Base-by-base conservation (phyloP, 2,113 vertebrate genomes). In the Pachypanchax playfairii region DNA sequence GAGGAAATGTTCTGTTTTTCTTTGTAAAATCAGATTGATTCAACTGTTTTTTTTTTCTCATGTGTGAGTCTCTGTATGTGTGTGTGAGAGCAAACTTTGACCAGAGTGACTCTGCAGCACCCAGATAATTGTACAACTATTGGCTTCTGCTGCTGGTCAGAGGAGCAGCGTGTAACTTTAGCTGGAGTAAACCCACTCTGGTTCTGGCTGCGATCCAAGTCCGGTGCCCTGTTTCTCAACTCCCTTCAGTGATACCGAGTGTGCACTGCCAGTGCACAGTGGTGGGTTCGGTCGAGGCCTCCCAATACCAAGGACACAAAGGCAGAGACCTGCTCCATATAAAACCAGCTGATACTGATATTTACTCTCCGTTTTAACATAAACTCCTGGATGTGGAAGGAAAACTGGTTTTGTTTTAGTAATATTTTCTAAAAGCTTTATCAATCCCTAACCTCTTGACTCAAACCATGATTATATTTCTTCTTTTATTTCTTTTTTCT, bases 61-160 rank as follows among this genome's bases (percentile, higher is more conserved):
- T 25, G 14, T 49, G 28, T 39, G 4, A 47, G 22, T 47, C 7
- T 9, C 6, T 13, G 44, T 5, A 29, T 18, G 28, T 52, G 28
- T 50, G 22, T 52, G 68, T 15, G 17, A 75, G 41, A 70, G 58
- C 55, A 82, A 67, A 65, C 59, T 69, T 71, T 80, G 76, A 56
- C 77, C 62, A 65, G 65, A 15, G 43, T 70, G 75, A 70, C 71
- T 66, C 62, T 11, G 50, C 75, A 65, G 26, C 41, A 63, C 25
- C 43, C 2, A 49, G 58, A 31, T 76, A 80, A 83, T 63, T 55
- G 77, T 57, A 41, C 66, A 24, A 21, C 56, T 52, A 12, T 57
- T 82, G 56, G 66, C 56, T 55, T 68, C 63, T 65, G 70, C 72
- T 83, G 62, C 36, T 71, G 64, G 74, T 51, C 73, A 72, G 62